A percentile compares a stretch with the other conserved stretches of the same genome.
Evolutionary conservation across 2,888 invertebrate species (phyloP).

Genomic region (Volucella inanis): DNA sequence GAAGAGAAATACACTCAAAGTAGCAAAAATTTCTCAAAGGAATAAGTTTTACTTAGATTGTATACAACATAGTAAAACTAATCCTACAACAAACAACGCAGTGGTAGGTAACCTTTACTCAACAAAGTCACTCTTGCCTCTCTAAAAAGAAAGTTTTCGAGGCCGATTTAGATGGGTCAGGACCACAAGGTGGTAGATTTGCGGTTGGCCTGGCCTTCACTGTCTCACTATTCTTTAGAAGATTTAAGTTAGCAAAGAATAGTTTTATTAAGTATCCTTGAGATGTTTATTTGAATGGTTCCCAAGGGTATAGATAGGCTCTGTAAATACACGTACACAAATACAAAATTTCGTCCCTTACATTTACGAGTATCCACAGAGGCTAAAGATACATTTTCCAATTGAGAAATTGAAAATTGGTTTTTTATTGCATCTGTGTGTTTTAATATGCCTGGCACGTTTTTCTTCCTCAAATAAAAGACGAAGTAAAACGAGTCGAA

Average conservation of each 20-base stretch:
- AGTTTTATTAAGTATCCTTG: conserved; percentile 57
- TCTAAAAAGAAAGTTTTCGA: conserved; percentile 53
- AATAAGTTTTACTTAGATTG: conserved; percentile 43
- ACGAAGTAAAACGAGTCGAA: neutral
- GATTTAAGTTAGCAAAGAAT: conserved; percentile 43
- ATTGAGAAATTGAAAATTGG: conserved; percentile 67
- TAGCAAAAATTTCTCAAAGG: conserved; percentile 44
- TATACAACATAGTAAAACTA: conserved; percentile 2
- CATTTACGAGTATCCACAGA: too few species aligned
- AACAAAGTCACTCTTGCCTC: conserved; percentile 6
- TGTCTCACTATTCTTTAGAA: conserved; percentile 44
- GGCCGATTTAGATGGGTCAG: conserved; percentile 66
- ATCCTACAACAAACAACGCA: neutral
- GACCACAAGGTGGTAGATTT: conserved; percentile 56
- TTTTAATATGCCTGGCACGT: conserved; percentile 56
- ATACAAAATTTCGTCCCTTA: too few species aligned
- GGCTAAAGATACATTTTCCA: conserved; percentile 41
- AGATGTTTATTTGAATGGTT: conserved; percentile 38
- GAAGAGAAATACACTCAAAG: conserved; percentile 8
- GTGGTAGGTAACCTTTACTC: conserved; percentile 3
- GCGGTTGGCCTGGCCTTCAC: conserved; percentile 17
- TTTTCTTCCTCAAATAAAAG: conserved; percentile 8
- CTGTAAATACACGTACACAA: neutral
- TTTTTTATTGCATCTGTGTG: conserved; percentile 58
- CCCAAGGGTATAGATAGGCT: conserved; percentile 7